phyloP scores from a whole-genome alignment of 2,888 invertebrate species.

The Rapana venosa region DNA sequence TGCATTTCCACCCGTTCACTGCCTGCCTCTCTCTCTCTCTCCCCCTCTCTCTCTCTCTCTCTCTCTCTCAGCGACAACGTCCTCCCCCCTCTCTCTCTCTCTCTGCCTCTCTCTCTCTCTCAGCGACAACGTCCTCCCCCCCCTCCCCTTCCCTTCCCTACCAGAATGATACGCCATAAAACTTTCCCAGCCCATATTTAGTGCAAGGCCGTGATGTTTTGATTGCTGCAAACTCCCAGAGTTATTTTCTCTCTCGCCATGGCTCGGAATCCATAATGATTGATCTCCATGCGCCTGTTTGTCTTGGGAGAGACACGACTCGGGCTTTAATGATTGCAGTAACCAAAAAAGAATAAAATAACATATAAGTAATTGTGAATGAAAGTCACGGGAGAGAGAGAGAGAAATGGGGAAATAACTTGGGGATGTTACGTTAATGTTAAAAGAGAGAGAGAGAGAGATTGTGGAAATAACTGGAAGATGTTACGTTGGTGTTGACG shows the following conservation, averaged over 20 bases:
- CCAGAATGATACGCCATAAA: background rate
- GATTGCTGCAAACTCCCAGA: too few species aligned
- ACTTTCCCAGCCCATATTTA: too few species aligned
- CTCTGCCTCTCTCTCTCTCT: background rate
- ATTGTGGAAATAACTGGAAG: too few species aligned
- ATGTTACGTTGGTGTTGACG: too few species aligned
- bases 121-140: background rate
- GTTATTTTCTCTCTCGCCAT: too few species aligned
- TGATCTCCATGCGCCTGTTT: background rate
- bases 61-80: background rate
- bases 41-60: background rate
- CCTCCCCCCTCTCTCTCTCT: too few species aligned
- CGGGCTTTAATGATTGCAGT: too few species aligned
- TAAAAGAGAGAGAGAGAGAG: background rate
- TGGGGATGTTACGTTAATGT: background rate
- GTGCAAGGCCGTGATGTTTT: too few species aligned
- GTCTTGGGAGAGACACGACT: too few species aligned
- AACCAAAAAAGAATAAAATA: background rate
- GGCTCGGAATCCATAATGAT: too few species aligned
- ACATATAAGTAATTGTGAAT: background rate
- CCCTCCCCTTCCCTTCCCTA: background rate
- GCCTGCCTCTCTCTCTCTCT: background rate
- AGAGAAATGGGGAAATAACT: background rate
- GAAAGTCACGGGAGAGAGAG: background rate
- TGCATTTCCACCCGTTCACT: background rate